Conservation (phyloP, 1,140 invertebrate species). For the Calosoma granatense region DNA sequence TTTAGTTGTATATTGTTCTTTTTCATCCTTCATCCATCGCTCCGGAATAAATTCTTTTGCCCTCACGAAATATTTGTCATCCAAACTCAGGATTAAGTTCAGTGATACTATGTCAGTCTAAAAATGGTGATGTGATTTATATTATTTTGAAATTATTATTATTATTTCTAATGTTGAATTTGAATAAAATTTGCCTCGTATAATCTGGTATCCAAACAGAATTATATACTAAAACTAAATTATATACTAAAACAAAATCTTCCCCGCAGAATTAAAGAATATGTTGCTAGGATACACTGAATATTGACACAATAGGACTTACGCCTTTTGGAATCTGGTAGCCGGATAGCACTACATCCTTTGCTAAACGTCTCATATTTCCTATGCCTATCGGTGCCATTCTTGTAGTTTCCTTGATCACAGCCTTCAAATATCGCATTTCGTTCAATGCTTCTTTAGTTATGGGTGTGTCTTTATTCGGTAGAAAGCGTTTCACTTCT, state of each 20-base stretch:
- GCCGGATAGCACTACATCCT: conserved; percentile 44
- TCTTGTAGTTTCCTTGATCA: conserved; percentile 52
- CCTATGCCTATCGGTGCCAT: conserved; percentile 42
- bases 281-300: no score
- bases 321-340: conserved; percentile 51
- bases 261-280: no score
- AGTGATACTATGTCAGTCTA: no score
- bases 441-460: conserved; percentile 38
- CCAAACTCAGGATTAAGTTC: conserved; percentile 14
- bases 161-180: no score
- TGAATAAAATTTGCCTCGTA: no score
- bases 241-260: no score
- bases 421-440: conserved; percentile 51
- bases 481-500: conserved; percentile 21
- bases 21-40: conserved; percentile 21
- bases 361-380: conserved; percentile 38
- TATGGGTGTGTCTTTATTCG: conserved; percentile 22
- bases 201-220: no score
- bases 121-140: neutral
- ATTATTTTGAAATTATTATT: neutral
- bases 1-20: conserved; percentile 20
- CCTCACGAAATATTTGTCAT: conserved; percentile 21
- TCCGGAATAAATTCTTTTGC: conserved; percentile 26
- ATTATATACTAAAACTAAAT: neutral
- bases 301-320: no score